A percentile compares a stretch with the other conserved stretches of the same genome.
phyloP scores from a whole-genome alignment of 2,888 invertebrate species.

The Perdita meconis region DNA sequence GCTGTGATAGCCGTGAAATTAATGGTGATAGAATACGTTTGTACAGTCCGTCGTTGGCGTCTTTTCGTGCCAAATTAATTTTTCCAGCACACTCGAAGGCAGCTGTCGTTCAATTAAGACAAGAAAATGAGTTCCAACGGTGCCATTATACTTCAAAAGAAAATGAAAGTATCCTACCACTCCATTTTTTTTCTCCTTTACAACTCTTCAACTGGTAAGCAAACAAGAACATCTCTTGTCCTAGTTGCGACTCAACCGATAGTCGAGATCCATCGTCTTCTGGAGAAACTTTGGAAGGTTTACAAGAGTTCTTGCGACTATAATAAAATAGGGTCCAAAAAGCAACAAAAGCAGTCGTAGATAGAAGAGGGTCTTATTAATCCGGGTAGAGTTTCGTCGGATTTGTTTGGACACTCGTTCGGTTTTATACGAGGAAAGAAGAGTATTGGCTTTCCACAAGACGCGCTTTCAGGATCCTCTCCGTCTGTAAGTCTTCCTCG shows the following conservation, averaged over 20 bases:
- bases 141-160: no score
- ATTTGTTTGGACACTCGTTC: not conserved
- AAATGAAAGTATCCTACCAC: no score
- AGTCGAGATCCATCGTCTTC: no score
- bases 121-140: no score
- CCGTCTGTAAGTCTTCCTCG: not conserved
- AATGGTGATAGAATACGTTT: slow-evolving; percentile 35
- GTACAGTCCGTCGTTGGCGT: no score
- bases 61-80: not conserved
- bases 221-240: no score
- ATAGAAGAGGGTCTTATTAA: not conserved
- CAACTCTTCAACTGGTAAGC: no score
- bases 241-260: no score
- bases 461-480: not conserved
- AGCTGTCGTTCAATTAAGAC: not conserved
- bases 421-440: not conserved
- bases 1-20: slow-evolving; percentile 22
- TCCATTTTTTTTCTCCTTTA: no score
- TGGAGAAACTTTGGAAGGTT: not conserved
- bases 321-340: not conserved
- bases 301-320: not conserved
- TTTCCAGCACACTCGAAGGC: not conserved
- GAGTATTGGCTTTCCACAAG: slow-evolving; percentile 8
- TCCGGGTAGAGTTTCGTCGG: not conserved
- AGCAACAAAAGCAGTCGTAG: not conserved